Evolutionary conservation across 2,797 vertebrate genomes (phyloP), one percentile per base, ranked within the genome.

Genomic region (Potorous gilbertii): DNA sequence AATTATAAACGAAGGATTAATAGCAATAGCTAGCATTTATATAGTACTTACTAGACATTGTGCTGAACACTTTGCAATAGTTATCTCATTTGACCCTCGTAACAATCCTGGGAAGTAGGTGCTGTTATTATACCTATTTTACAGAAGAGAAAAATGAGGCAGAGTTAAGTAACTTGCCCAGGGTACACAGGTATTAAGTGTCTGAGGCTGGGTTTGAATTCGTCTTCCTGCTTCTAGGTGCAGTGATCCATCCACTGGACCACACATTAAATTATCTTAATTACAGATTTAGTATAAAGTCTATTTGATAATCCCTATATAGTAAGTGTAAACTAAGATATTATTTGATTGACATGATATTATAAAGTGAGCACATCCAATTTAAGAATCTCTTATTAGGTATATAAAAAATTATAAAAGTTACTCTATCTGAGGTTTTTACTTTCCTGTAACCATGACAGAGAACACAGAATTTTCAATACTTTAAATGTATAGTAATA

Each of bases 251-350:
- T 66, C 34, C 59, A n/a, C 34, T 66, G 14, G 1, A 34, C 34
- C 62, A 66, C 34, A 66, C 14, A 16, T 18, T n/a, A 66, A 66
- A n/a, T 66, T 66, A n/a, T 66, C 31, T 66, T 66, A 13, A 66
- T 5, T 66, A 66, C 62, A 66, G 34, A n/a, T 66, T 66, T 66
- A 66, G 14, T 4, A n/a, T 66, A 46, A 46, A 46, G 40, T 46
- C 16, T 81, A 81, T 81, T 46, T 81, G 21, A 46, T 46, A 81
- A 46, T 81, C 2, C 2, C 1, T 27, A 18, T 24, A 81, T 28
- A 94, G 94, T 96, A 62, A 50, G 81, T 94, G 96, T 96, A 81
- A 21, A 54, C 93, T 97, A 97, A 97, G 24, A 97, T 54, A 95
- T 18, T 96, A 96, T 95, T 95, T 94, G 94, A 9, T 27, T 81